These are phyloP conservation scores for Podilymbus podiceps DNA, from an alignment of 2,113 vertebrate species.

Conservation along the genomic window DNA sequence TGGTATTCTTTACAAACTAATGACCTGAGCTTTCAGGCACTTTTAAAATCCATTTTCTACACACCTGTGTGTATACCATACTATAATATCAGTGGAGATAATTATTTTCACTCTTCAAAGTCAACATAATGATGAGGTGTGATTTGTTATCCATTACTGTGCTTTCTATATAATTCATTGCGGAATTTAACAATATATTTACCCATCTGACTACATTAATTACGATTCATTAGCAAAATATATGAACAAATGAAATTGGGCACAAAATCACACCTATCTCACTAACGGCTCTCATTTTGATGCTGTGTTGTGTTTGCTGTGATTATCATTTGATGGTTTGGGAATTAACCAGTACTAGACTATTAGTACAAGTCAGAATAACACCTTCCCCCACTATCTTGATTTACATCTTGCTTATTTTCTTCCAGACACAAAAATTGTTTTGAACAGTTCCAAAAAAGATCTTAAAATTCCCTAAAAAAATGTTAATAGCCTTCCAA, in stretches of 20 bases:
- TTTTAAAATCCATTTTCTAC: neutral
- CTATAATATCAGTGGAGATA: neutral
- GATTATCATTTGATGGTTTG: neutral
- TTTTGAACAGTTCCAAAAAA: neutral
- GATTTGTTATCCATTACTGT: neutral
- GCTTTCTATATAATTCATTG: neutral
- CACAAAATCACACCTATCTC: neutral
- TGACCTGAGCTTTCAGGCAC: neutral
- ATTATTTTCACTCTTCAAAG: conserved; percentile 12
- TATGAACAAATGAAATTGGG: conserved; percentile 1
- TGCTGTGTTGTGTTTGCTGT: neutral
- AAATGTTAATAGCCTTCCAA: neutral
- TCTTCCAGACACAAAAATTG: neutral
- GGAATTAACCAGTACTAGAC: neutral
- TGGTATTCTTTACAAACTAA: neutral
- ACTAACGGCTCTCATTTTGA: neutral
- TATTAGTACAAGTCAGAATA: neutral
- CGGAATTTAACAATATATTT: neutral
- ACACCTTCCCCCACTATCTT: neutral
- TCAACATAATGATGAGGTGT: neutral
- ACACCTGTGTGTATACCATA: neutral
- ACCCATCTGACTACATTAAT: conserved; percentile 5
- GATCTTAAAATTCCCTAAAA: neutral
- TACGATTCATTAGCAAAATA: neutral
- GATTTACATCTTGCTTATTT: neutral